Conservation (phyloP, 2,113 vertebrate genomes). For the Ovis canadensis region DNA sequence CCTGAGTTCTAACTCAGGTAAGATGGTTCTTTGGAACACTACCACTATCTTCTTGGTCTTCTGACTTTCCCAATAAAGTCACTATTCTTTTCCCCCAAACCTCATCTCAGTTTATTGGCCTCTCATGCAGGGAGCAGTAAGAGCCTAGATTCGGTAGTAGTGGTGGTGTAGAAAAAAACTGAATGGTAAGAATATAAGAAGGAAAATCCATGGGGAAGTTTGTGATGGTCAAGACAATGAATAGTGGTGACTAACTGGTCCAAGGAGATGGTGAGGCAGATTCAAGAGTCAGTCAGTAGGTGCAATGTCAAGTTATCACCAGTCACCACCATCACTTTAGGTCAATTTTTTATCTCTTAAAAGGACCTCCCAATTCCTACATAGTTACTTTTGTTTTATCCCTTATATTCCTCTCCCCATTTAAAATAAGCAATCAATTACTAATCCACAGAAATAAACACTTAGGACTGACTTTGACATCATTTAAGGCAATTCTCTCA, state of each 20-base stretch:
- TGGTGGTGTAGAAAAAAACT: background rate
- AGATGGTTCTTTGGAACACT: background rate
- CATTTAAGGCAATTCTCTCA: background rate
- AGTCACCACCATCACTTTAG: too few species aligned
- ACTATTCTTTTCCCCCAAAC: background rate
- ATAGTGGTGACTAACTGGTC: background rate
- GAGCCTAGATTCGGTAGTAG: background rate
- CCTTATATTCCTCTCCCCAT: background rate
- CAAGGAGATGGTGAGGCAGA: background rate
- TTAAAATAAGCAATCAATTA: background rate
- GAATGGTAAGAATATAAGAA: background rate
- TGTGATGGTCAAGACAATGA: background rate
- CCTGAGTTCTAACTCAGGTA: background rate
- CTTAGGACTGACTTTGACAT: background rate
- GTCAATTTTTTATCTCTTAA: too few species aligned
- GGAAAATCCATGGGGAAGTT: background rate
- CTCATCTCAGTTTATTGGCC: background rate
- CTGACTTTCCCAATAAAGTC: background rate
- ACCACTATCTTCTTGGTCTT: background rate
- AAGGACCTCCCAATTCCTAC: background rate
- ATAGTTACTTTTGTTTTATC: background rate
- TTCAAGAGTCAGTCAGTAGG: background rate
- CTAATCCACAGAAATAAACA: background rate
- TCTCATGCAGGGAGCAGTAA: background rate
- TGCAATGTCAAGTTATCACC: background rate